A percentile compares a stretch with the other conserved stretches of the same genome.
phyloP scores from a whole-genome alignment of 2,113 vertebrate genomes.

The Burhinus bistriatus region DNA sequence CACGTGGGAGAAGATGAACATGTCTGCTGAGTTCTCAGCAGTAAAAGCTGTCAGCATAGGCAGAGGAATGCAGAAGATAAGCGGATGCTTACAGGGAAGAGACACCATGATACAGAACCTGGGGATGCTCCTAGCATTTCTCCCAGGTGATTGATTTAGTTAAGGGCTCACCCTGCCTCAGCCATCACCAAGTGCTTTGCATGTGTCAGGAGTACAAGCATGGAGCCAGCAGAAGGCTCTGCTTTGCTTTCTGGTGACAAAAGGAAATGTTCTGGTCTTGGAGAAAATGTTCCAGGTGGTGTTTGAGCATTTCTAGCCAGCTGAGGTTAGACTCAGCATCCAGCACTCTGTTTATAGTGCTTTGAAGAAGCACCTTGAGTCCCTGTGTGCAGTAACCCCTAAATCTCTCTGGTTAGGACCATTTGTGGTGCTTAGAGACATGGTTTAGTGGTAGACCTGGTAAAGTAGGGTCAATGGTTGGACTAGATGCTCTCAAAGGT shows the following conservation, averaged over 20 bases:
- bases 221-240: not conserved
- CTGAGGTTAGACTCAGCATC: not conserved
- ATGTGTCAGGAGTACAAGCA: not conserved
- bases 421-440: too few relatives aligned
- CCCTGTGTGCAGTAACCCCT: not conserved
- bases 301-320: not conserved
- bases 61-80: not conserved
- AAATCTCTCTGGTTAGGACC: not conserved
- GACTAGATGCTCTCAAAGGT: too few relatives aligned
- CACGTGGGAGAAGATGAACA: not conserved
- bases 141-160: not conserved
- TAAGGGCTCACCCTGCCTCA: not conserved
- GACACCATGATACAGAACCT: not conserved
- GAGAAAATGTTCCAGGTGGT: not conserved
- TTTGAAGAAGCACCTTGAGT: not conserved
- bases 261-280: not conserved
- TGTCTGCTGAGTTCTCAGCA: not conserved
- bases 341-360: not conserved
- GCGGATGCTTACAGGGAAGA: not conserved
- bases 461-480: too few relatives aligned
- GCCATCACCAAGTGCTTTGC: rapidly evolving
- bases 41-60: not conserved
- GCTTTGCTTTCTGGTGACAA: not conserved
- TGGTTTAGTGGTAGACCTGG: too few relatives aligned
- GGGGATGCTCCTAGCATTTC: not conserved